Base-by-base conservation (phyloP, 2,797 vertebrate species). In the Darevskia mixta region DNA sequence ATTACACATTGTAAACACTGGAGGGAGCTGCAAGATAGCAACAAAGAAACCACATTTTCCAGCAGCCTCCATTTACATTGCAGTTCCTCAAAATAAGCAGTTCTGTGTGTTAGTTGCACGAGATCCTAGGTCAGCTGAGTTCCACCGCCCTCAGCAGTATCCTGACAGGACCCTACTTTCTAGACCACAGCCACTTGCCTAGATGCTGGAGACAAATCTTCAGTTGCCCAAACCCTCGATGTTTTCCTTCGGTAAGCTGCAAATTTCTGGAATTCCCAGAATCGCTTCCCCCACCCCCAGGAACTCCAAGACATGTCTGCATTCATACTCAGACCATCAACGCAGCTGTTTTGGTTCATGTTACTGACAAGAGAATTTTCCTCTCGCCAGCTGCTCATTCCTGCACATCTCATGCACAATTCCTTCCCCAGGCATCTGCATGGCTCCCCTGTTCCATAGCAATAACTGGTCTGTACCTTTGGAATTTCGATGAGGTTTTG, bases 11-110 rank as follows among this genome's bases (percentile, higher is more conserved):
- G 61, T 1, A 86, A 84, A 92, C 94, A 86, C 91, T 11, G 86
- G 94, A 91, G 93, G 95, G 95, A 93, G 93, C 91, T 88, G 86
- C 87, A 90, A 71, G 82, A 90, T 49, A 45, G 18, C 23, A 10
- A 23, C 87, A 1, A 0, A 23, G 0, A 43, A 72, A 25, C 0
- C 41, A 66, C 35, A 1, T 9, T 84, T 78, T 38, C 58, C 35
- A 10, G 45, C 58, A 11, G 17, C 29, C 85, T 1, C 0, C 20
- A 45, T 45, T 73, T 10, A 67, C 76, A 75, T n/a, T 3, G 15
- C 86, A 32, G 9, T 69, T 41, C 1, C 81, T 35, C 4, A 20
- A 49, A 67, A 32, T 9, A 67, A 18, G 38, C 4, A 20, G 76
- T 13, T 84, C 49, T 67, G 11, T 11, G 84, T 29, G 78, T 66